Evolutionary conservation across 2,888 invertebrate genomes (phyloP), one percentile per base, ranked within the genome.

Genomic region (Aquatica leii): DNA sequence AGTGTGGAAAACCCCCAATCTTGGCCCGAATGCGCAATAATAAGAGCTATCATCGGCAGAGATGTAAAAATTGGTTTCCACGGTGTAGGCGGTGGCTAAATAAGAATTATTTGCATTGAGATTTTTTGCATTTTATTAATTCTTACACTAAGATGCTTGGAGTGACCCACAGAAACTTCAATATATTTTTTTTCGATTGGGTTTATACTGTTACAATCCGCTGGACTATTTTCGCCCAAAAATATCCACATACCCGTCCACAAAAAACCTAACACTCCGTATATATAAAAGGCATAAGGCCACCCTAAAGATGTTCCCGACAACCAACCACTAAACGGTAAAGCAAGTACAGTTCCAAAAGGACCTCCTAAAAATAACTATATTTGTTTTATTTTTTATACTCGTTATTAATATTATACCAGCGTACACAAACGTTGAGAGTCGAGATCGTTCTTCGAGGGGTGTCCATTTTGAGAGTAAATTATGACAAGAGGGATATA

Each of bases 1-100:
- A 94, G 82, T 20, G 92, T 93, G 90, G 92, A 94, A 81, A 92
- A 93, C 20, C 93, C 93, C 86, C 93, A 90, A 73, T 87, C 88
- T 73, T 93, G 91, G 0, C 90, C 88, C 66, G 88, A 86, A 75
- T 94, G 93, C 0, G 89, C 87, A 1, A 90, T 75, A 1, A 92
- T 77, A 2, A 94, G 83, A 0, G 92, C 88, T 87, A 90, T 88
- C 75, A 94, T 90, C 0, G 94, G 92, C 20, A 88, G 74, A 0
- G 93, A 93, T 0, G 88, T 90, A 48, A 90, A 82, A 65, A 95
- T 92, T 4, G 86, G 82, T 54, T 80, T 80, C 94, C 94, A 94
- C 0, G 94, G 94, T 0, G 90, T 91, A 11, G 84, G 17, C 14
- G 41, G 14, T 6, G 17, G 2, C 77, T n/a, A n/a, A n/a, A n/a